Base-by-base conservation (phyloP, 2,113 vertebrate genomes). In the Galeopterus variegatus region DNA sequence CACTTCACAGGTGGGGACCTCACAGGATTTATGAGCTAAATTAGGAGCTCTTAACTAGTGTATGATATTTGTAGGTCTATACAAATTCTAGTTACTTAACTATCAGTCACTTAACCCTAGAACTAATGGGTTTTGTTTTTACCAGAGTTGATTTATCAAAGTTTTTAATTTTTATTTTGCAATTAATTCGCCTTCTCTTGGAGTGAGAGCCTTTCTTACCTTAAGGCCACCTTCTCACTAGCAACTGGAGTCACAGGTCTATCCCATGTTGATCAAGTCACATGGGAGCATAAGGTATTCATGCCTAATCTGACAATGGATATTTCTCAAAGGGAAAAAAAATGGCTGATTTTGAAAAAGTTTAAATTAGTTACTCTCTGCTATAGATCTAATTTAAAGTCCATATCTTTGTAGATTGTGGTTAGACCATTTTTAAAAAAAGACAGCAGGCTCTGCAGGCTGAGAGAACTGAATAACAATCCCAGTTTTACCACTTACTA, bases 121-220 rank as follows among this genome's bases (percentile, higher is more conserved):
- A 72, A 28, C 33, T 31, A 80, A 84, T n/a, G 8, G 56, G 24
- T 54, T 70, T 6, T 80, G 1, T 81, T 87, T 76, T 69, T 52
- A 90, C 24, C n/a, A 69, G 36, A 65, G 31, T 45, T 94, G 48
- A 90, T 79, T 83, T 94, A 82, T 79, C 75, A 73, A 94, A 77
- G 23, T 24, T 73, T 58, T 52, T 23, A 65, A 18, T 65, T 48
- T 89, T 87, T 31, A 84, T 75, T 79, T 94, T 64, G 5, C 6
- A 90, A 41, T 62, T 62, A 89, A 72, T 80, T 76, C 9, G 65
- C 64, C n/a, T 79, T 64, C 1, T 83, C 9, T 95, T 64, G 18
- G 75, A 21, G 28, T 75, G 18, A 85, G 13, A 64, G 36, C 10
- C 50, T 6, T 60, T 10, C 4, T 13, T 1, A 11, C 1, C 28